phyloP scores from a whole-genome alignment of 2,888 invertebrate genomes.

The Drosophila affinis region DNA sequence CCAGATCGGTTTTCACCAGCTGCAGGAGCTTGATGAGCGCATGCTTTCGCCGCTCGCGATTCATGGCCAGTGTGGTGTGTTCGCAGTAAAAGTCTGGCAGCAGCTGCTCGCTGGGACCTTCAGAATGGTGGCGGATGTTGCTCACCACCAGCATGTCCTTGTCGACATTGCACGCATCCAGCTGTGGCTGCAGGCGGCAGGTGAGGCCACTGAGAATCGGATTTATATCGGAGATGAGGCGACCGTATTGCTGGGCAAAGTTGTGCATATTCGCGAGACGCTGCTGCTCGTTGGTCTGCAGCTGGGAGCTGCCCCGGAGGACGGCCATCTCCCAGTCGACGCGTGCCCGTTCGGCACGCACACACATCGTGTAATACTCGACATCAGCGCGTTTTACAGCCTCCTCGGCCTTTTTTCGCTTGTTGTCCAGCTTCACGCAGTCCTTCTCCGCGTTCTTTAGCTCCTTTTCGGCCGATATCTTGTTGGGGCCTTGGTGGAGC shows the following conservation, averaged over 20 bases:
- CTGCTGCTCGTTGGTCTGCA: conserved; percentile 95
- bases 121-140: conserved; percentile 83
- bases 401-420: conserved; percentile 95
- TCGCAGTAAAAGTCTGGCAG: conserved; percentile 98
- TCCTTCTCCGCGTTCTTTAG: conserved; percentile 86
- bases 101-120: conserved; percentile 90
- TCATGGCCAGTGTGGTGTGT: conserved; percentile 96
- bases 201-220: conserved; percentile 90
- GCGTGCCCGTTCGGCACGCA: conserved; percentile 94
- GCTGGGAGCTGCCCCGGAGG: conserved; percentile 92
- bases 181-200: conserved; percentile 78
- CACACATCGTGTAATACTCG: conserved; percentile 95
- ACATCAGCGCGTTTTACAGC: conserved; percentile 95
- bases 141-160: conserved; percentile 83
- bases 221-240: conserved; percentile 88
- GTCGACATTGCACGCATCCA: conserved; percentile 82
- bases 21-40: conserved; percentile 93
- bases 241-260: conserved; percentile 87
- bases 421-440: conserved; percentile 91
- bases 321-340: conserved; percentile 97
- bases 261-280: conserved; percentile 92
- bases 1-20: conserved; percentile 93
- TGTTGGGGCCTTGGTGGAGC: conserved; percentile 82
- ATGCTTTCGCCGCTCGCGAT: conserved; percentile 93
- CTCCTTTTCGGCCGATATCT: conserved; percentile 82